Base-by-base conservation (phyloP, 2,888 invertebrate genomes). In the Drosophila atripex region DNA sequence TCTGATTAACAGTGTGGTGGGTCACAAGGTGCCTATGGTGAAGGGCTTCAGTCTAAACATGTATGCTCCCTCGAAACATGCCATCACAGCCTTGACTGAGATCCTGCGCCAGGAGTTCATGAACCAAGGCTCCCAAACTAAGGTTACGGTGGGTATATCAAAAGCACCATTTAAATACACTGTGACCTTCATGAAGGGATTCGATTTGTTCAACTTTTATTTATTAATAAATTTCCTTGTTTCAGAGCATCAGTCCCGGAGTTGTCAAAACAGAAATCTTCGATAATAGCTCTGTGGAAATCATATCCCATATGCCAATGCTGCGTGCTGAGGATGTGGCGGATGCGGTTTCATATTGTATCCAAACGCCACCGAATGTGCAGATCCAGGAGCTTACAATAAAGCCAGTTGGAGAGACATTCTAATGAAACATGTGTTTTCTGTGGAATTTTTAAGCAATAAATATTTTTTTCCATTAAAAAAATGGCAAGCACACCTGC, bases 1-100 rank as follows among this genome's bases (percentile, higher is more conserved):
- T 21, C 89, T 92, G 23, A 90, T 93, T 12, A 92, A 92, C 46
- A 91, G 91, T 46, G 39, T 89, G 8, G 76, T 73, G 8, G 90
- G 90, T 1, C 91, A 90, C 59, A 14, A 6, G 0, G 78, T 90
- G 2, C 86, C 89, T 2, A 23, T 38, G 2, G 58, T 84, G 18
- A 75, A 84, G 12, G 84, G 79, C 0, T 60, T 71, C 3, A 71
- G 56, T n/a, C 61, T 82, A 0, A 90, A 89, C 47, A 84, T 91
- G 52, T 91, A 90, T 77, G 74, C 86, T 0, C 80, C 89, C 5
- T 80, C 89, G 0, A 91, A 91, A 51, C 78, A 85, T 52, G 90
- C 89, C 1, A 65, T 90, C 5, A 89, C 87, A 3, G 89, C 89
- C 0, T 76, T 89, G 55, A 79, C 86, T 2, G 88, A 89, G 59